Conservation (phyloP, 2,113 vertebrate genomes). For the Caranx ignobilis region DNA sequence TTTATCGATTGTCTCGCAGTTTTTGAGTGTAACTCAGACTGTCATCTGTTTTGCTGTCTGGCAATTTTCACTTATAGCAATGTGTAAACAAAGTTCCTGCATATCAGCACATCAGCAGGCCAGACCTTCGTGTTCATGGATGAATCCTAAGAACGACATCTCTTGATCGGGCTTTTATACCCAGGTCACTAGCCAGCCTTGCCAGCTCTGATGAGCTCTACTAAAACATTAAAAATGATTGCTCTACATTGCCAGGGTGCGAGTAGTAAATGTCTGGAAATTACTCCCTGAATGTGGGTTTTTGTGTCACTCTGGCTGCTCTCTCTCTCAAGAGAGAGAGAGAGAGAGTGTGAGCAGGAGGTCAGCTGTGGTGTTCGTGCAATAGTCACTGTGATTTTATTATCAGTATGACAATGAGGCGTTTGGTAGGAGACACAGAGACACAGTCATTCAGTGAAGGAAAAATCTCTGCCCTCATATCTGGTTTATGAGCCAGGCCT, state of each 20-base stretch:
- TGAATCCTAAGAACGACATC: constrained; percentile 12
- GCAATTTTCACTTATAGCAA: not conserved
- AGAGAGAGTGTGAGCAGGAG: constrained; percentile 30
- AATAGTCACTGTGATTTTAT: constrained; percentile 15
- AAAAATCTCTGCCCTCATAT: constrained; percentile 39
- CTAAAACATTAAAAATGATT: constrained; percentile 48
- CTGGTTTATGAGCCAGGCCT: constrained; percentile 18
- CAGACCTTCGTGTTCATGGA: not conserved
- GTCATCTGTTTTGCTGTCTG: not conserved
- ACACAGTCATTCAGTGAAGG: constrained; percentile 1
- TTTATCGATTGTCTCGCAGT: not conserved
- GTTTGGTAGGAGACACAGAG: constrained; percentile 21
- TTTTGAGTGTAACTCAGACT: not conserved
- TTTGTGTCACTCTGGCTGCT: constrained; percentile 58
- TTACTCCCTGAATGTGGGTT: constrained; percentile 63
- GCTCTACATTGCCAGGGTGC: constrained; percentile 31
- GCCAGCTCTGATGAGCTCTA: constrained; percentile 39
- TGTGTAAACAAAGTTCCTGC: not conserved
- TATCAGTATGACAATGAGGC: constrained; percentile 10
- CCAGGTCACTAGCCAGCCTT: constrained; percentile 54
- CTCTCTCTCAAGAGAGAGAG: not conserved
- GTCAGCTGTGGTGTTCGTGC: constrained; percentile 32
- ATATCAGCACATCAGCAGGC: not conserved
- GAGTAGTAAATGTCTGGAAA: constrained; percentile 39
- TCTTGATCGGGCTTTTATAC: constrained; percentile 47